Percentiles rank a stretch among this genome's conserved stretches.
Evolutionary conservation across 2,113 vertebrate genomes (phyloP).

Genomic region (Camelus bactrianus): DNA sequence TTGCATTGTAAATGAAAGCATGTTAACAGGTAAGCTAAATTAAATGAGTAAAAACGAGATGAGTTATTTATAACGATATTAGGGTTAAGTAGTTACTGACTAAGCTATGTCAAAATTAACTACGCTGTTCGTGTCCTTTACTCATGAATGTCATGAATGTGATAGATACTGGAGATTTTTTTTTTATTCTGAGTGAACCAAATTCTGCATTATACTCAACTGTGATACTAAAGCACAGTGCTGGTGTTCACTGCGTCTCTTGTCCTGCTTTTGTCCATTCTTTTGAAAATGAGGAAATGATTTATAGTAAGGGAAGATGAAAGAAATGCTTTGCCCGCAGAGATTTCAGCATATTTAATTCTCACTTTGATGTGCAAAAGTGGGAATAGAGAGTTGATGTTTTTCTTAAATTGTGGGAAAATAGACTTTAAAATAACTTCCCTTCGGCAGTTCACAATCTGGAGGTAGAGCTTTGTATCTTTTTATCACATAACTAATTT

Average conservation of each 20-base stretch:
- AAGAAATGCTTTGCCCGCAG: neutral
- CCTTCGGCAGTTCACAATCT: neutral
- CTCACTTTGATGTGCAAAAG: neutral
- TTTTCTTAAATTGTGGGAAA: conserved; percentile 28
- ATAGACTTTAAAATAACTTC: neutral
- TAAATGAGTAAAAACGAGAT: neutral
- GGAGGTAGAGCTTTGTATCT: neutral
- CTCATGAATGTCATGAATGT: neutral
- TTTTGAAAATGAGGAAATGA: neutral
- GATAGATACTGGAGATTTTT: neutral
- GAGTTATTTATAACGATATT: neutral
- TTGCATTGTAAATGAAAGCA: conserved; percentile 99
- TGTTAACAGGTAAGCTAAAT: conserved; percentile 95
- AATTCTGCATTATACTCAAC: neutral
- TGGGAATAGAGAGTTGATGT: conserved; percentile 4
- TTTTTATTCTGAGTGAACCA: neutral
- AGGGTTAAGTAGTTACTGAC: conserved; percentile 27
- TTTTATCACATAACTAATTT: conserved; percentile 5
- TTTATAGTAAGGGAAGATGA: neutral
- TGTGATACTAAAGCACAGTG: neutral
- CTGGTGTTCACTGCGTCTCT: neutral
- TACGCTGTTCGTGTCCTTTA: neutral
- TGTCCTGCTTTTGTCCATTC: neutral
- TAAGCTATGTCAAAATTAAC: neutral
- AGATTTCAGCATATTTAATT: neutral